phyloP scores from a whole-genome alignment of 1,140 invertebrate genomes.

The Drosophila dunni region DNA sequence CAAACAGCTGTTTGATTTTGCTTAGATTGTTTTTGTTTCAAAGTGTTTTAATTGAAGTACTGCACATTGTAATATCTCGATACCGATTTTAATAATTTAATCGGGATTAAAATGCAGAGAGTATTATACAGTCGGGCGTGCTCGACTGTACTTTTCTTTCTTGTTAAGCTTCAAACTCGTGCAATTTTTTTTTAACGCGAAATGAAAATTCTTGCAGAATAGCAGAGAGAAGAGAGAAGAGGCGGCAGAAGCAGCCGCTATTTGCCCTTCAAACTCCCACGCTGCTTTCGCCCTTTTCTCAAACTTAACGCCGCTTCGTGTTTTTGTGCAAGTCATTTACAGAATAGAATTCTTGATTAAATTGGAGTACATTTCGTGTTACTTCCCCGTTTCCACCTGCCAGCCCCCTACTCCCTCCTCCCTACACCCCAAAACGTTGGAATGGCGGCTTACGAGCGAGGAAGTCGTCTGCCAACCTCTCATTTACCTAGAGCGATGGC shows the following conservation, averaged over 20 bases:
- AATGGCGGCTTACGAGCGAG: slow-evolving; percentile 57
- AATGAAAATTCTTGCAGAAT: slow-evolving; percentile 67
- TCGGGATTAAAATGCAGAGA: no score
- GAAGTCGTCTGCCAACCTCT: slow-evolving; percentile 50
- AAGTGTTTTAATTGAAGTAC: no score
- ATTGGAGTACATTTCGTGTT: slow-evolving; percentile 79
- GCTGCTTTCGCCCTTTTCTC: slow-evolving; percentile 1
- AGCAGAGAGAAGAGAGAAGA: slow-evolving; percentile 6
- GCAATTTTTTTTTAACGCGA: slow-evolving; percentile 58
- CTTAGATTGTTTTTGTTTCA: no score
- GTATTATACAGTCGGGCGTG: no score
- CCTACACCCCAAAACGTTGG: not conserved
- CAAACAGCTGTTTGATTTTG: no score
- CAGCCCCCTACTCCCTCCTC: not conserved
- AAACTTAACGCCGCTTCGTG: slow-evolving; percentile 54
- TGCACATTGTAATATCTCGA: no score
- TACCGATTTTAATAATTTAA: no score
- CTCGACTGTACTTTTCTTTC: no score
- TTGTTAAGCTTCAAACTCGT: slow-evolving; percentile 47
- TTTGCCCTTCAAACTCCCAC: slow-evolving; percentile 3
- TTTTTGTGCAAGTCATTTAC: slow-evolving; percentile 81
- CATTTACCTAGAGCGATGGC: slow-evolving; percentile 61
- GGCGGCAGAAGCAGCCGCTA: not conserved
- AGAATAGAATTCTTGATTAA: slow-evolving; percentile 83
- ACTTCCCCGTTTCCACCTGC: slow-evolving; percentile 7